phyloP scores from a whole-genome alignment of 1,140 invertebrate species.

The Trachymyrmex cornetzi region DNA sequence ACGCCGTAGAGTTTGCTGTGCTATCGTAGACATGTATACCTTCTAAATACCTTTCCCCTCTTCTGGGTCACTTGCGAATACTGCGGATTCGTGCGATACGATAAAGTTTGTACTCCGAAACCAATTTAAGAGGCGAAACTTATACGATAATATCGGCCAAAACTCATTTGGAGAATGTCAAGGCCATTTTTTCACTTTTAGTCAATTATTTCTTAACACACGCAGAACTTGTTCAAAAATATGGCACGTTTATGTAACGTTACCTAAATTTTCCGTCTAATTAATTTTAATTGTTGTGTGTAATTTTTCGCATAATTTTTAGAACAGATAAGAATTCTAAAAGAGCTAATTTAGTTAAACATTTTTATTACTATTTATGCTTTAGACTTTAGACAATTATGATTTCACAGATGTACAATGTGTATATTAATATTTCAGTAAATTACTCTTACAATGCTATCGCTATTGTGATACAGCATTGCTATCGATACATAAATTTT shows the following conservation, averaged over 20 bases:
- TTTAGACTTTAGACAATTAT: background rate
- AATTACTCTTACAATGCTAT: background rate
- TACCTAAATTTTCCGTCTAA: background rate
- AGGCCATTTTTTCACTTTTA: slow-evolving; percentile 13
- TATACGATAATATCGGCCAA: slow-evolving; percentile 38
- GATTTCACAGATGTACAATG: background rate
- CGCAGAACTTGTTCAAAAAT: background rate
- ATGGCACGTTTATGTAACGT: background rate
- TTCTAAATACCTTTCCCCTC: slow-evolving; percentile 40
- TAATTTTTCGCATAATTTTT: background rate
- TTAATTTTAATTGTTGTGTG: background rate
- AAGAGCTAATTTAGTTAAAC: background rate
- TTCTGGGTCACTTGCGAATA: slow-evolving; percentile 48
- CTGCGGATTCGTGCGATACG: slow-evolving; percentile 46
- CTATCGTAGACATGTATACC: slow-evolving; percentile 46
- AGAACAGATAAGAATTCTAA: background rate
- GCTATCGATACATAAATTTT: too few relatives aligned
- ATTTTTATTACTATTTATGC: background rate
- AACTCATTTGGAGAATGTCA: slow-evolving; percentile 29
- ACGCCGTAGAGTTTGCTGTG: slow-evolving; percentile 45
- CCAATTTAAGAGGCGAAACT: slow-evolving; percentile 60
- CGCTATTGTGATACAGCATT: too few relatives aligned
- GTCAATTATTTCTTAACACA: background rate
- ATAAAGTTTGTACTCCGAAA: slow-evolving; percentile 31
- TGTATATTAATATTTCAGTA: background rate